A percentile compares a stretch with the other conserved stretches of the same genome.
These are phyloP conservation scores for Pteronotus mesoamericanus DNA, from an alignment of 2,797 vertebrate genomes.

Conservation along the genomic window DNA sequence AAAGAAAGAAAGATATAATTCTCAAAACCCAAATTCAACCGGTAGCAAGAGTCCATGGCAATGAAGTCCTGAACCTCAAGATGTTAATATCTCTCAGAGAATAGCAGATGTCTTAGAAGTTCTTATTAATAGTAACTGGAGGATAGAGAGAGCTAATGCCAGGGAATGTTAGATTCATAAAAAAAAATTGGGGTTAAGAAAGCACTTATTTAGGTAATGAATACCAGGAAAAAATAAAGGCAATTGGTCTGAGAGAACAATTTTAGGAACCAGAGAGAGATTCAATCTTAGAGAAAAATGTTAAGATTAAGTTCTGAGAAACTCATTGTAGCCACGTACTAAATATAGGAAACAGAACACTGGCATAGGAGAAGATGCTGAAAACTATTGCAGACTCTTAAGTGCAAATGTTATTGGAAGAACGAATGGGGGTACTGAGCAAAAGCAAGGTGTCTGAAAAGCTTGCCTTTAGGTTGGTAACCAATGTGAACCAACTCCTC, in stretches of 20 bases:
- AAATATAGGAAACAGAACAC: not conserved
- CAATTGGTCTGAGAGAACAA: not conserved
- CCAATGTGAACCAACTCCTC: too few species aligned
- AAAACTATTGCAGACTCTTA: not conserved
- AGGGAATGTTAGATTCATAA: not conserved
- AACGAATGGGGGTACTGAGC: not conserved
- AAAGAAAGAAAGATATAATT: not conserved
- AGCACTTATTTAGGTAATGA: not conserved
- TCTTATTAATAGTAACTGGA: not conserved
- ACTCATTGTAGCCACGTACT: not conserved
- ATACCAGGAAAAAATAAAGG: not conserved
- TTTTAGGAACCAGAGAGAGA: not conserved
- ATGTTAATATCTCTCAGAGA: not conserved
- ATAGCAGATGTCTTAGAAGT: not conserved
- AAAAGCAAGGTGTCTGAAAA: not conserved
- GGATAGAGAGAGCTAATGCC: not conserved
- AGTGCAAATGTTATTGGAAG: not conserved
- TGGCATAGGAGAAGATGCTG: not conserved
- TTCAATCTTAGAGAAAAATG: not conserved
- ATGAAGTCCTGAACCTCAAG: not conserved
- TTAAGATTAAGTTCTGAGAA: not conserved
- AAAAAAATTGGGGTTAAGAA: not conserved
- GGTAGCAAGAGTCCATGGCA: not conserved
- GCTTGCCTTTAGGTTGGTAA: too few species aligned
- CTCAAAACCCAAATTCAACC: not conserved